These are phyloP conservation scores for Kryptopterus vitreolus DNA, from an alignment of 2,797 vertebrate genomes.

Conservation along the genomic window DNA sequence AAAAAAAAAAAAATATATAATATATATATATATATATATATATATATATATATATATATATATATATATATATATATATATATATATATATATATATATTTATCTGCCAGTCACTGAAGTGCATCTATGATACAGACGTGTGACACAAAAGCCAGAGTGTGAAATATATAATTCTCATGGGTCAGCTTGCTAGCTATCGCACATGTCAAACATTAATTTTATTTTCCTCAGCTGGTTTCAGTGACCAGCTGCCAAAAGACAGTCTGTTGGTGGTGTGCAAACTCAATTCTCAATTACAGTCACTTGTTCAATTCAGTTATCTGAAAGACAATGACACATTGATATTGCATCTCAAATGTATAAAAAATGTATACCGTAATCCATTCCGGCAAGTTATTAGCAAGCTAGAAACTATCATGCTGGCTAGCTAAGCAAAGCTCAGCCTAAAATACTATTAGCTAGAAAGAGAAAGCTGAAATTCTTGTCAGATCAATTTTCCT, in stretches of 20 bases:
- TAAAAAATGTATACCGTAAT: neutral
- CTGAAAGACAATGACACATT: neutral
- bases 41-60: too few relatives aligned
- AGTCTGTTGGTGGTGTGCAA: neutral
- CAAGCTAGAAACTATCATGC: neutral
- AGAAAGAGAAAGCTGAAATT: neutral
- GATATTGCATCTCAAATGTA: neutral
- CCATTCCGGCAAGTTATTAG: neutral
- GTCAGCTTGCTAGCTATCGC: neutral
- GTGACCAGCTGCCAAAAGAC: conserved; percentile 1
- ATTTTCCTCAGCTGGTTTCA: neutral
- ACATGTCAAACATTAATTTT: neutral
- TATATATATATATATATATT: too few relatives aligned
- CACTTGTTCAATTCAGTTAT: neutral
- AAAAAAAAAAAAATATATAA: too few relatives aligned
- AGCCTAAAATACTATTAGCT: neutral
- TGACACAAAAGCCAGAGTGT: neutral
- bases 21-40: too few relatives aligned
- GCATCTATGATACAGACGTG: neutral
- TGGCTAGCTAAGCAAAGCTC: neutral
- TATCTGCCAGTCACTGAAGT: neutral
- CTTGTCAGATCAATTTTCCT: neutral
- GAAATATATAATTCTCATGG: neutral
- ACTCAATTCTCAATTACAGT: neutral
- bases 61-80: too few relatives aligned